Evolutionary conservation across 1,140 invertebrate species (phyloP).

Genomic region (Bombus cullumanus): DNA sequence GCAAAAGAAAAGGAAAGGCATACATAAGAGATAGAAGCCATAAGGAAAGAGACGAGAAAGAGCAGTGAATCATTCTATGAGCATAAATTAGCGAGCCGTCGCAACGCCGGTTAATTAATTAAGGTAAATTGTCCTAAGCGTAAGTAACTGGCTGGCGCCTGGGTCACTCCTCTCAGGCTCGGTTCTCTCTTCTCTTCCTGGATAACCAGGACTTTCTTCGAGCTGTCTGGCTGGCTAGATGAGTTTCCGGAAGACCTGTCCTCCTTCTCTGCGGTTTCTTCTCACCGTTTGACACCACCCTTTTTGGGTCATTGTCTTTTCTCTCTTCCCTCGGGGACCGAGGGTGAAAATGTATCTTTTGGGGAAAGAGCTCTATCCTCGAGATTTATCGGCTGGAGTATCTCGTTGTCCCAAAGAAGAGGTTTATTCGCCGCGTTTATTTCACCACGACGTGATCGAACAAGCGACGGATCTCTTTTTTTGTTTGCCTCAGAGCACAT

Average conservation of each 20-base stretch:
- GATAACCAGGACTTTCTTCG: constrained; percentile 45
- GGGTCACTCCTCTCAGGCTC: constrained; percentile 50
- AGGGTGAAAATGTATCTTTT: constrained; percentile 7
- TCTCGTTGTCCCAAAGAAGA: neutral
- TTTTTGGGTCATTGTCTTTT: constrained; percentile 35
- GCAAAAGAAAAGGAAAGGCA: neutral
- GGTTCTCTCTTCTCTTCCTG: neutral
- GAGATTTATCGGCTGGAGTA: constrained; percentile 10
- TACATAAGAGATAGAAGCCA: neutral
- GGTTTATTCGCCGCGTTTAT: neutral
- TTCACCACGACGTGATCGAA: neutral
- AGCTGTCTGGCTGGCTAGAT: constrained; percentile 47
- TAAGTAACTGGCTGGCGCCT: constrained; percentile 76
- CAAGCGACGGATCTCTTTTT: neutral
- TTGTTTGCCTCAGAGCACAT: neutral
- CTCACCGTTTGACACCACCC: constrained; percentile 15
- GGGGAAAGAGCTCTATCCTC: neutral
- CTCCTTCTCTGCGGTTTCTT: constrained; percentile 48
- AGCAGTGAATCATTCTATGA: constrained; percentile 79
- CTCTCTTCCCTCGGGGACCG: neutral
- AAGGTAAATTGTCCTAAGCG: constrained; percentile 80
- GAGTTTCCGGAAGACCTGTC: constrained; percentile 51
- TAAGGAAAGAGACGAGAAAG: constrained; percentile 44
- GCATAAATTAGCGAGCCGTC: constrained; percentile 79
- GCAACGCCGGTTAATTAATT: constrained; percentile 81